Percentiles rank a stretch among this genome's conserved stretches.
Evolutionary conservation across 1,140 invertebrate genomes (phyloP).

Genomic region (Hydropsyche tenuis): DNA sequence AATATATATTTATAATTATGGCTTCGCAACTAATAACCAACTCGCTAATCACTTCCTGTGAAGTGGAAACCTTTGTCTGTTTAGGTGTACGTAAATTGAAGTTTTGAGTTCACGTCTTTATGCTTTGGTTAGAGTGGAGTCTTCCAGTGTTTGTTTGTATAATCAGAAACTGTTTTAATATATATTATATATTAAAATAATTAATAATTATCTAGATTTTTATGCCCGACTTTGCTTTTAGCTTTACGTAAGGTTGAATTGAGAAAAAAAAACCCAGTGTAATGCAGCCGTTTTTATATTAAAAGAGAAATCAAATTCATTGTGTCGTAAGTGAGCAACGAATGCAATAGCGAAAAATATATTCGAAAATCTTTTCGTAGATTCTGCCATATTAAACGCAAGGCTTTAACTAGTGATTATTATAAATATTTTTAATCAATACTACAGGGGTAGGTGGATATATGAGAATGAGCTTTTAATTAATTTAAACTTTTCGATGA

Average conservation of each 20-base stretch:
- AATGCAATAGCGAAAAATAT: neutral
- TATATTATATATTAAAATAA: neutral
- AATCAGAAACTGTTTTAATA: neutral
- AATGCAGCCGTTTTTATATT: no score
- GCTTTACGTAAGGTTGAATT: neutral
- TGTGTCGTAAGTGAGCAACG: conserved; percentile 12
- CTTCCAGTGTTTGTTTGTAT: conserved; percentile 15
- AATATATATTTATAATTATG: neutral
- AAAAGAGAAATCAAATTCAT: no score
- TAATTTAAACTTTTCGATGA: neutral
- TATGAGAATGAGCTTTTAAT: conserved; percentile 12
- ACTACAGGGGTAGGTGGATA: conserved; percentile 1
- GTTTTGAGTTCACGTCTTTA: neutral
- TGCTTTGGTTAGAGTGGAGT: conserved; percentile 22
- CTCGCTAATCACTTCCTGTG: neutral
- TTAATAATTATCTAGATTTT: conserved; percentile 3
- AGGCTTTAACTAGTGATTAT: conserved; percentile 19
- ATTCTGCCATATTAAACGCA: conserved; percentile 9
- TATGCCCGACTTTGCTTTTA: conserved; percentile 9
- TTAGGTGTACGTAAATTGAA: no score
- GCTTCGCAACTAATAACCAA: neutral
- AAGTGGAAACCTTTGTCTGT: no score
- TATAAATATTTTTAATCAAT: neutral
- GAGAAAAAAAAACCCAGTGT: no score
- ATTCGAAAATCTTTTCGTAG: neutral